These are phyloP conservation scores for Lophotis ruficrista DNA, from an alignment of 2,113 vertebrate species.

Conservation along the genomic window DNA sequence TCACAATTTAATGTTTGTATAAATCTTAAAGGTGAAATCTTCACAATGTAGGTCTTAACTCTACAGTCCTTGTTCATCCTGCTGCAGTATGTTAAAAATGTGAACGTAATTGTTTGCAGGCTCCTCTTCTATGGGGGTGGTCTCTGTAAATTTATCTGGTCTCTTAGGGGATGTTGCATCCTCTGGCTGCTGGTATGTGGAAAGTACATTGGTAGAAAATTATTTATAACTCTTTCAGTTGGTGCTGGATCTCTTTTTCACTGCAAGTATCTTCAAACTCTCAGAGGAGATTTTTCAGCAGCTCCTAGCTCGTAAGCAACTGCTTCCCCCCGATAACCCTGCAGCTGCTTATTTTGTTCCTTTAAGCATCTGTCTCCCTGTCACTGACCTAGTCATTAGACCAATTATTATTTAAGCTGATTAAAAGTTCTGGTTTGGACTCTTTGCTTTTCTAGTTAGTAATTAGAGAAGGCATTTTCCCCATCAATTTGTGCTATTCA, in stretches of 20 bases:
- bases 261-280: not conserved
- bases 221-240: not conserved
- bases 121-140: not conserved
- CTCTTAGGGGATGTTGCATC: not conserved
- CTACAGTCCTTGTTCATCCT: not conserved
- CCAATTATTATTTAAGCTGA: not conserved
- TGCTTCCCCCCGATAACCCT: not conserved
- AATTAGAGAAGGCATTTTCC: constrained; percentile 6
- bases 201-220: not conserved
- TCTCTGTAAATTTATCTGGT: not conserved
- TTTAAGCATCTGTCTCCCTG: not conserved
- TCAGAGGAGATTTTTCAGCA: constrained; percentile 2
- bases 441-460: not conserved
- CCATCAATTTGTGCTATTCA: not conserved
- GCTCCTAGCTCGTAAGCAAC: not conserved
- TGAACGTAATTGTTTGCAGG: not conserved
- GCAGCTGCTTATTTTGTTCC: not conserved
- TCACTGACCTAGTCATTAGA: not conserved
- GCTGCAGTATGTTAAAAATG: not conserved
- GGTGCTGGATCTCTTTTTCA: not conserved
- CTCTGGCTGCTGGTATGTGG: not conserved
- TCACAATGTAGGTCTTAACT: not conserved
- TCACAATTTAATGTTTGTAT: not conserved
- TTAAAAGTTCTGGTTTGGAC: not conserved
- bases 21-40: not conserved